phyloP scores from a whole-genome alignment of 2,113 vertebrate species.

The chimpanzee (Pan troglodytes) region NHGRI_mPanTro3-v2.1_pri NC_072418.2:34895001-34895500 shows the following conservation, averaged over 20 bases:
- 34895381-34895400: not conserved
- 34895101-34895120: not conserved
- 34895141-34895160: not conserved
- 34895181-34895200: not conserved
- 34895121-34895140: not conserved
- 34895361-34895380: accelerated
- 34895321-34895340: not conserved
- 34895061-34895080: too few species aligned
- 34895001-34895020: not conserved
- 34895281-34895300: not conserved
- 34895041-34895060: not conserved
- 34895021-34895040: accelerated
- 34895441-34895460: too few species aligned
- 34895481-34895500: not conserved
- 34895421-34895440: not conserved
- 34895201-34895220: accelerated
- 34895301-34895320: not conserved
- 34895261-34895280: not conserved
- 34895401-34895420: too few species aligned
- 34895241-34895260: accelerated
- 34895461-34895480: accelerated
- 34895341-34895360: accelerated
- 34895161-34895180: too few species aligned
- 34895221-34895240: too few species aligned
- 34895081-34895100: not conserved